Evolutionary conservation across 1,140 invertebrate species (phyloP).

Genomic region (Drosophila kohkoa): DNA sequence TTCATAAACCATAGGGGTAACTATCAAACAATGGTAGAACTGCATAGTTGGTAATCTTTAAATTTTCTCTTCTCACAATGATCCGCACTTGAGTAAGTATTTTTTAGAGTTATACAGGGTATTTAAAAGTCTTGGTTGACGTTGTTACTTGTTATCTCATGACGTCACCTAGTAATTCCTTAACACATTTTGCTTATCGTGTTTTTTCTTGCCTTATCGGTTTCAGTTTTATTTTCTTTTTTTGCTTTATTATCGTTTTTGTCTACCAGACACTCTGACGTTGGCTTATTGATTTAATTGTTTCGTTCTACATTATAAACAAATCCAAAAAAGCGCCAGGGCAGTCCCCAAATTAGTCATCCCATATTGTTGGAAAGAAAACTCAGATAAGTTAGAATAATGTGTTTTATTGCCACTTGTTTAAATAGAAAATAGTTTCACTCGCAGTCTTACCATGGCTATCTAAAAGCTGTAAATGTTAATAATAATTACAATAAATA

Average conservation of each 20-base stretch:
- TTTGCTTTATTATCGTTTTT: slow-evolving; percentile 9
- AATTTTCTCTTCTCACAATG: too few relatives aligned
- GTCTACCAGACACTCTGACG: slow-evolving; percentile 47
- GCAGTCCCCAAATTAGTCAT: slow-evolving; percentile 5
- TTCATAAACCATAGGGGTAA: too few relatives aligned
- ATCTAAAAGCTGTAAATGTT: too few relatives aligned
- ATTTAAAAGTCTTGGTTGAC: slow-evolving; percentile 5
- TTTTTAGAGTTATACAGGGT: not conserved
- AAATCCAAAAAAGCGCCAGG: slow-evolving; percentile 4
- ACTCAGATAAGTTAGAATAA: not conserved
- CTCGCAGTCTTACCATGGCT: too few relatives aligned
- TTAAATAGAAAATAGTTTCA: too few relatives aligned
- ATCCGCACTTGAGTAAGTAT: too few relatives aligned
- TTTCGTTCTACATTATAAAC: slow-evolving; percentile 7
- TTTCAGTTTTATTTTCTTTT: slow-evolving; percentile 21
- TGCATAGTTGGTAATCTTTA: too few relatives aligned
- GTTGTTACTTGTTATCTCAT: slow-evolving; percentile 47
- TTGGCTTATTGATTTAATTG: slow-evolving; percentile 21
- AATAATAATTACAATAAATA: too few relatives aligned
- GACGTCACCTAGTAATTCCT: slow-evolving; percentile 61
- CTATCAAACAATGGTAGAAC: too few relatives aligned
- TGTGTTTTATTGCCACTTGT: too few relatives aligned
- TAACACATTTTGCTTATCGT: slow-evolving; percentile 42
- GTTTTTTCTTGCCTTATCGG: slow-evolving; percentile 25
- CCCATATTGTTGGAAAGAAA: not conserved